These are phyloP conservation scores for Furcifer pardalis DNA, from an alignment of 2,797 vertebrate species.

Conservation along the genomic window DNA sequence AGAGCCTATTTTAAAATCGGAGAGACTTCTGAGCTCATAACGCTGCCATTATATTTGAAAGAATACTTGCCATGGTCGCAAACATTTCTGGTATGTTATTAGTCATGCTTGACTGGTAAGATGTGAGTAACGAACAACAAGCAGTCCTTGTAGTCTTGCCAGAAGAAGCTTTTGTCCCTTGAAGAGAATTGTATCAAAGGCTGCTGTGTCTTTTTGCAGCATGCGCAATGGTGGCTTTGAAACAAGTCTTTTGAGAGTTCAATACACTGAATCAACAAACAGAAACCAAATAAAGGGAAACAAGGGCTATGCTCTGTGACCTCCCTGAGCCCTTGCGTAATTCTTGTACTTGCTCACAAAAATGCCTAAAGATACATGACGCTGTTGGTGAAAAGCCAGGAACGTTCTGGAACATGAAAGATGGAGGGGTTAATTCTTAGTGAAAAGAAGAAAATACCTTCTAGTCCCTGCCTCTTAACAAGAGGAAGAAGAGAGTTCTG, in stretches of 20 bases:
- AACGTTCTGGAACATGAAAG: slow-evolving; percentile 1
- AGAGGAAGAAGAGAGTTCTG: neutral
- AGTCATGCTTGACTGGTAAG: slow-evolving; percentile 75
- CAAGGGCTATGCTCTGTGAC: slow-evolving; percentile 55
- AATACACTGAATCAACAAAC: slow-evolving; percentile 49
- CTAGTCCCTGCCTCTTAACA: neutral
- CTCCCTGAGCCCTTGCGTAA: slow-evolving; percentile 51
- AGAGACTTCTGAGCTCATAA: slow-evolving; percentile 68
- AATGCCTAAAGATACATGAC: slow-evolving; percentile 30
- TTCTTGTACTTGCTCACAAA: slow-evolving; percentile 50
- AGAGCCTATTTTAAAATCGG: slow-evolving; percentile 73
- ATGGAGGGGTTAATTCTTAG: too few species aligned
- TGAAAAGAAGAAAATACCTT: too few species aligned
- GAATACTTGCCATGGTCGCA: slow-evolving; percentile 71
- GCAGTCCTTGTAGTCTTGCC: slow-evolving; percentile 65
- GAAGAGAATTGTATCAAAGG: slow-evolving; percentile 72
- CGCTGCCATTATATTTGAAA: slow-evolving; percentile 72
- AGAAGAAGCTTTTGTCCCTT: slow-evolving; percentile 72
- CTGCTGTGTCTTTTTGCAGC: slow-evolving; percentile 67
- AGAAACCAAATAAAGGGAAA: slow-evolving; percentile 52
- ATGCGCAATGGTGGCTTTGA: slow-evolving; percentile 60
- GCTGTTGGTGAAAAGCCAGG: slow-evolving; percentile 33
- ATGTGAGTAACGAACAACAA: slow-evolving; percentile 72
- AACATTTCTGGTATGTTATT: slow-evolving; percentile 69
- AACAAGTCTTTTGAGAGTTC: slow-evolving; percentile 63